Base-by-base conservation (phyloP, 2,113 vertebrate species). In the Leucosticte australis region DNA sequence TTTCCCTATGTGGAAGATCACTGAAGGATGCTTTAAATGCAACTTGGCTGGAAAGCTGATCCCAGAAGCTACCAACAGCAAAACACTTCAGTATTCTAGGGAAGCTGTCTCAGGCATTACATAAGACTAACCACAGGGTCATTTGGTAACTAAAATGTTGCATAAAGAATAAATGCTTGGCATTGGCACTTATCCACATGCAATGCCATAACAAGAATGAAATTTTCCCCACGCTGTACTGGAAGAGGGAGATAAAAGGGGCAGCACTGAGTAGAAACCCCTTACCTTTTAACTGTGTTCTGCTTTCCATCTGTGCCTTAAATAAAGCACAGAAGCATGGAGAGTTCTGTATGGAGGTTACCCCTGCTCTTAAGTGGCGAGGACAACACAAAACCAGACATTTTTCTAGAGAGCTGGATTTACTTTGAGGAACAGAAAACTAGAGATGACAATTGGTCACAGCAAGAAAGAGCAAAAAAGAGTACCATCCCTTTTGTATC, bases 401-500 rank as follows among this genome's bases (percentile, higher is more conserved):
- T 67, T 92, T 83, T 80, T 93, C 92, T 76, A 77, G 71, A 80
- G 90, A 90, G 59, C 31, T 42, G 37, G 37, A 50, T 83, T 93
- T 88, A 57, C 80, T 92, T 50, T 81, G 71, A 92, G 75, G 59
- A 94, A 74, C 33, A 88, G 62, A 79, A 88, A 56, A 83, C 42
- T 14, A 90, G 76, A 69, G 55, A 83, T 14, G 39, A 90, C 30
- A 42, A 67, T 83, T 42, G 55, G 39, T 27, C 50, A 65, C 59
- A 70, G 79, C 50, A 86, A 39, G 63, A 83, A 68, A 50, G 4
- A 83, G n/a, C 1, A 0, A 53, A 91, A 75, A 62, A 35, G 56
- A 80, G 24, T 33, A 73, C 33, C 21, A 27, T 50, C 33, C 65
- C 76, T 77, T 86, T 35, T 63, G 53, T 68, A 63, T 17, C 37